Evolutionary conservation across 1,140 invertebrate species (phyloP).

Genomic region (Drosophila bocki): DNA sequence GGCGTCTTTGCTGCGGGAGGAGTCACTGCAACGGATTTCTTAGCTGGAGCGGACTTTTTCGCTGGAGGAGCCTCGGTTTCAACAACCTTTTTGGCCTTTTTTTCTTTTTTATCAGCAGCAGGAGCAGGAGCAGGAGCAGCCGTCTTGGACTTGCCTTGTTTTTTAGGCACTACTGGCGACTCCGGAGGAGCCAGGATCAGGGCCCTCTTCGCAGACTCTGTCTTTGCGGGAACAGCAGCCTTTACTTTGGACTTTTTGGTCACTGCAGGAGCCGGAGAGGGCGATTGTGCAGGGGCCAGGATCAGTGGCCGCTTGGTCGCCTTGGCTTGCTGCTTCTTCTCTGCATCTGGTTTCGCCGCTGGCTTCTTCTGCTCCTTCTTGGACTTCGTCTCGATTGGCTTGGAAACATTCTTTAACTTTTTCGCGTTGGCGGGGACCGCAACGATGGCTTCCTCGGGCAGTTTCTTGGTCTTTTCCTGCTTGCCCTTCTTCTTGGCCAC

Average conservation of each 20-base stretch:
- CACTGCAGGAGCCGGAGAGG: conserved; percentile 15
- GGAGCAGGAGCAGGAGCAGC: not conserved
- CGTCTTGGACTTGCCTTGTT: conserved; percentile 14
- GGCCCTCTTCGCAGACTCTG: conserved; percentile 1
- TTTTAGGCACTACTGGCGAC: conserved; percentile 28
- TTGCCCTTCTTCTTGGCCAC: conserved; percentile 61
- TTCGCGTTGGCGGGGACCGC: conserved; percentile 13
- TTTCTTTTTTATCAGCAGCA: conserved; percentile 5
- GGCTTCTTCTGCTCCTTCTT: conserved; percentile 15
- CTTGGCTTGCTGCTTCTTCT: conserved; percentile 21
- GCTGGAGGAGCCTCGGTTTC: conserved; percentile 1
- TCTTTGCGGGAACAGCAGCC: not conserved
- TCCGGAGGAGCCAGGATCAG: conserved; percentile 32
- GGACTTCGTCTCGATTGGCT: conserved; percentile 5
- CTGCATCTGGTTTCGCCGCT: not conserved
- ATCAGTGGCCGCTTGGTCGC: conserved; percentile 48
- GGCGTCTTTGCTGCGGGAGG: not conserved
- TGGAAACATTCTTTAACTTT: conserved; percentile 12
- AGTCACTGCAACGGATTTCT: not conserved
- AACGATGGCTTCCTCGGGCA: conserved; percentile 6
- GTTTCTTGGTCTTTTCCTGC: conserved; percentile 42
- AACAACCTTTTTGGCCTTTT: conserved; percentile 3
- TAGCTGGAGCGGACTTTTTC: not conserved
- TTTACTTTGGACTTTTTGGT: conserved; percentile 23
- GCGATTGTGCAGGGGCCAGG: conserved; percentile 59